Conservation (phyloP, 1,140 invertebrate species). For the Orius laevigatus region DNA sequence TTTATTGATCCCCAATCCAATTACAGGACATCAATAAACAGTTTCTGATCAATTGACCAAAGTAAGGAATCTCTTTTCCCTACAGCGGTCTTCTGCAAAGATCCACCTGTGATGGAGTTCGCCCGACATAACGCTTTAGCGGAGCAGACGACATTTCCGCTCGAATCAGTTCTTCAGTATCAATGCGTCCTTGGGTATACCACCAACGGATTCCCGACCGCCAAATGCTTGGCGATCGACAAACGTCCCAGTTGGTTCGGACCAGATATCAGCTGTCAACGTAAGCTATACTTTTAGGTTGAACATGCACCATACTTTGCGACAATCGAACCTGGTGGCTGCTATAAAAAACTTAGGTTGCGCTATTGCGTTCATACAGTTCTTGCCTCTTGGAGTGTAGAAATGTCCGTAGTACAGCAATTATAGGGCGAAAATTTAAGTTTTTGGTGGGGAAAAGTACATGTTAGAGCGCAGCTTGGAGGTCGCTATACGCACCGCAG, state of each 20-base stretch:
- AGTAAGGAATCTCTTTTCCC: neutral
- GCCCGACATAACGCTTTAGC: constrained; percentile 69
- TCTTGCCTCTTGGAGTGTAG: no score
- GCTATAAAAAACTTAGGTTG: no score
- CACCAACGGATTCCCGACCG: constrained; percentile 62
- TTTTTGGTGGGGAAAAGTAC: no score
- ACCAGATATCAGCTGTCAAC: constrained; percentile 86
- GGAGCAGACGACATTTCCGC: constrained; percentile 65
- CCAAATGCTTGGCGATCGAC: constrained; percentile 83
- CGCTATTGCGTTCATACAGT: no score
- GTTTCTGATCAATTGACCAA: neutral
- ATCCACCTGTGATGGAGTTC: constrained; percentile 72
- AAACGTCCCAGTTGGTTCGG: constrained; percentile 73
- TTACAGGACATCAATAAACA: neutral
- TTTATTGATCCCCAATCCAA: neutral
- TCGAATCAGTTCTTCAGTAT: constrained; percentile 75
- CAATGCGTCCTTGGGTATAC: constrained; percentile 79
- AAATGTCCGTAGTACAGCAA: no score
- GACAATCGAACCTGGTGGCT: neutral
- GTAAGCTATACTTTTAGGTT: constrained; percentile 36
- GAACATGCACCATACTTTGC: no score
- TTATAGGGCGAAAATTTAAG: no score
- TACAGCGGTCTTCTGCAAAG: constrained; percentile 54
- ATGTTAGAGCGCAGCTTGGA: no score
- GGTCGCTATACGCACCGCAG: no score